Evolutionary conservation across 1,140 invertebrate genomes (phyloP).

Genomic region (Drosophila seguyi): DNA sequence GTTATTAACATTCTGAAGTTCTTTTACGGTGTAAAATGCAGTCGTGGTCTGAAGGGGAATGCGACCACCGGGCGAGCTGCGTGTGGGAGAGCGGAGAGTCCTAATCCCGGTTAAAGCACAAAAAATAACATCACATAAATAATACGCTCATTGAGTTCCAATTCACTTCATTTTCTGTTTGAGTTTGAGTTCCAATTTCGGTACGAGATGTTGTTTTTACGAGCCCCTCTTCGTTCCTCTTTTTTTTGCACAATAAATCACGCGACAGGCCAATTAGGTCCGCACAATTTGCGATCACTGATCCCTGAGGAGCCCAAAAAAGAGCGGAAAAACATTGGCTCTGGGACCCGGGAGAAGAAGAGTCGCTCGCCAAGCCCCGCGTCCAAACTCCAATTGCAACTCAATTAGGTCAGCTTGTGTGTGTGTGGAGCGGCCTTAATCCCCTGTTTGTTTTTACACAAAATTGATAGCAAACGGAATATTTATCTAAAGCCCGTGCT

Average conservation of each 20-base stretch:
- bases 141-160: constrained; percentile 62
- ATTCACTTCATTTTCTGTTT: constrained; percentile 38
- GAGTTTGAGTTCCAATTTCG: constrained; percentile 42
- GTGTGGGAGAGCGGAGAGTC: constrained; percentile 61
- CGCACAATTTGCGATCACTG: constrained; percentile 48
- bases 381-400: constrained; percentile 33
- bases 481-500: constrained; percentile 11
- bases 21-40: neutral
- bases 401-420: constrained; percentile 30
- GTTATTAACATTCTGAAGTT: neutral
- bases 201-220: constrained; percentile 23
- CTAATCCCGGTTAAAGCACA: constrained; percentile 70
- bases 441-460: constrained; percentile 15
- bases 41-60: constrained; percentile 6
- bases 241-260: constrained; percentile 75
- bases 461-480: constrained; percentile 5
- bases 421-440: constrained; percentile 10
- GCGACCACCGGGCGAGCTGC: constrained; percentile 34
- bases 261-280: constrained; percentile 71
- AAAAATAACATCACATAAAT: constrained; percentile 78
- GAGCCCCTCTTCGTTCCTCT: constrained; percentile 3
- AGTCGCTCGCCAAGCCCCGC: neutral
- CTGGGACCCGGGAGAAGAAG: too few relatives aligned
- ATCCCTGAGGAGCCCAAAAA: constrained; percentile 11
- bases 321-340: constrained; percentile 1